These are phyloP conservation scores for Hyles lineata DNA, from an alignment of 2,888 invertebrate genomes.

Conservation along the genomic window DNA sequence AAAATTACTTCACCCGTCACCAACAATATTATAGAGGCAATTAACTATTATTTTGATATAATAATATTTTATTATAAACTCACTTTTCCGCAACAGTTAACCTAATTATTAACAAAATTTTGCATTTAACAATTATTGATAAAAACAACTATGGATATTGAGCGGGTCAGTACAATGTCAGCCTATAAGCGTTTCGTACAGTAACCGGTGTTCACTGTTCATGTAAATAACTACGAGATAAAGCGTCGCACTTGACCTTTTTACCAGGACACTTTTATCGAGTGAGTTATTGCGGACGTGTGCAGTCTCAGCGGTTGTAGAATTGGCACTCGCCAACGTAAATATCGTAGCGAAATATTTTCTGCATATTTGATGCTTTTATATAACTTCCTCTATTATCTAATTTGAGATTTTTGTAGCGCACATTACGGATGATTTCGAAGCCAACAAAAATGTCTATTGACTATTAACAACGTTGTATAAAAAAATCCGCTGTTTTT, in stretches of 20 bases:
- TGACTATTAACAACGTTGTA: too few relatives aligned
- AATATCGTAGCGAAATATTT: slow-evolving; percentile 39
- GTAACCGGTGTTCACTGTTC: slow-evolving; percentile 49
- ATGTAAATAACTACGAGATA: slow-evolving; percentile 59
- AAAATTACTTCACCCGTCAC: background rate
- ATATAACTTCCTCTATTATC: slow-evolving; percentile 8
- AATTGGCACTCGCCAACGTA: slow-evolving; percentile 50
- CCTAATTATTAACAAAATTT: too few relatives aligned
- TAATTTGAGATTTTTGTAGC: background rate
- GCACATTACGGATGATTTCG: background rate
- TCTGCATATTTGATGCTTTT: slow-evolving; percentile 3
- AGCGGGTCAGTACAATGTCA: slow-evolving; percentile 62
- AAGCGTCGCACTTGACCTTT: slow-evolving; percentile 71
- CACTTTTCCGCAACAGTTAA: too few relatives aligned
- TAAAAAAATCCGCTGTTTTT: too few relatives aligned
- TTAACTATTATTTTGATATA: too few relatives aligned
- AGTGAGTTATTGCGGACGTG: slow-evolving; percentile 53
- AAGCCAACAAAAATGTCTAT: too few relatives aligned
- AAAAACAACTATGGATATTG: slow-evolving; percentile 44
- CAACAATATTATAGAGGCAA: background rate
- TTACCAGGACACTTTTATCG: slow-evolving; percentile 66
- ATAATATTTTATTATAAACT: too few relatives aligned
- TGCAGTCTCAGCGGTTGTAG: slow-evolving; percentile 41
- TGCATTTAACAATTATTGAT: slow-evolving; percentile 28
- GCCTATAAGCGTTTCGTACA: slow-evolving; percentile 48